A percentile compares a stretch with the other conserved stretches of the same genome.
phyloP scores from a whole-genome alignment of 2,797 vertebrate species.

The Hapalemur alaotrensis region DNA sequence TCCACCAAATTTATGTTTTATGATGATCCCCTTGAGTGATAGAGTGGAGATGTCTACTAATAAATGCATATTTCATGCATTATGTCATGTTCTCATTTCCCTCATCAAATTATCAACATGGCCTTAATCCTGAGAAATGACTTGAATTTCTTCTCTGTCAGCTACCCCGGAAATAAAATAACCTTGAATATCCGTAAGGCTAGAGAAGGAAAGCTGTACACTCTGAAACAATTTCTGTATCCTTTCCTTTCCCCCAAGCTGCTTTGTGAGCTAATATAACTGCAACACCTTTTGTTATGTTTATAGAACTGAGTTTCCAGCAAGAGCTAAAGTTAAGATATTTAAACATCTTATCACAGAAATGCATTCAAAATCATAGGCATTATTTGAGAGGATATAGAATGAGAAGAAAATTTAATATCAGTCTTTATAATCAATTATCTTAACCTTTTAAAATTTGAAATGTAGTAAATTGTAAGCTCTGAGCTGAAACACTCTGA shows the following conservation, averaged over 20 bases:
- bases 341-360: not conserved
- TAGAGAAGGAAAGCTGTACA: not conserved
- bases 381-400: not conserved
- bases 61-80: not conserved
- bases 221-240: not conserved
- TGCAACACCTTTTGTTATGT: not conserved
- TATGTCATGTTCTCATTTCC: not conserved
- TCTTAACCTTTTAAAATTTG: constrained; percentile 31
- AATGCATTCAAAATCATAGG: not conserved
- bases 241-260: not conserved
- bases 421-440: not conserved
- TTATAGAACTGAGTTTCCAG: not conserved
- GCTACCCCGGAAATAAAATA: not conserved
- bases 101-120: constrained; percentile 11
- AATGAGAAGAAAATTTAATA: not conserved
- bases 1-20: not conserved
- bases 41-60: not conserved
- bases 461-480: not conserved
- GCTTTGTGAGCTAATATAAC: not conserved
- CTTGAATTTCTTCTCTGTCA: constrained; percentile 30
- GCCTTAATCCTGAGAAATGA: constrained; percentile 6
- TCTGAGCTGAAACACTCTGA: not conserved
- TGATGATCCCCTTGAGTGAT: not conserved
- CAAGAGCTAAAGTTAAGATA: not conserved
- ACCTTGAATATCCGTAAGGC: not conserved